Evolutionary conservation across 2,797 vertebrate genomes (phyloP).

Genomic region (Centropyge bicolor): DNA sequence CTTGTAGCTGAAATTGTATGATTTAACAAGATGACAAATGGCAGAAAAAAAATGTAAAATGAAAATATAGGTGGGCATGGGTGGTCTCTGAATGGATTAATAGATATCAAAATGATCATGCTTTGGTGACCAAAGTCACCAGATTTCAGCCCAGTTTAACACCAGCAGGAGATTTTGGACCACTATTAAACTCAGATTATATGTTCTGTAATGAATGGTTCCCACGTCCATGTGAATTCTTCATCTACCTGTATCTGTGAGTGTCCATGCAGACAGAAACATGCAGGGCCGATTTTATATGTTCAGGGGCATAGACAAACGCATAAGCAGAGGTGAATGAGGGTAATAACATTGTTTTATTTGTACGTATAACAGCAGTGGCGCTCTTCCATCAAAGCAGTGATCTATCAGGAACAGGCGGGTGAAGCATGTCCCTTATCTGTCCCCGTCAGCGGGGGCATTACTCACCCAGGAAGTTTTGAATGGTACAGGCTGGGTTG

Average conservation of each 20-base stretch:
- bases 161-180: not conserved
- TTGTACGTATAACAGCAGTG: conserved; percentile 90
- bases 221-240: not conserved
- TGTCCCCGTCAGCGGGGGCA: conserved; percentile 93
- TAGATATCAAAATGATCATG: not conserved
- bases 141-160: not conserved
- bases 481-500: conserved; percentile 87
- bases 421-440: conserved; percentile 95
- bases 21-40: not conserved
- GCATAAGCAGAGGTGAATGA: conserved; percentile 39
- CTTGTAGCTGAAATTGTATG: not conserved
- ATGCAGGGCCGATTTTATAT: conserved; percentile 13
- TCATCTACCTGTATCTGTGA: not conserved
- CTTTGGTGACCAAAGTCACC: not conserved
- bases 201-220: too few species aligned
- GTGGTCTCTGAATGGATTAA: not conserved
- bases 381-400: conserved; percentile 91
- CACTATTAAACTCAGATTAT: not conserved
- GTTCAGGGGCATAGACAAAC: not conserved
- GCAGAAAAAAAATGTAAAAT: not conserved
- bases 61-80: not conserved
- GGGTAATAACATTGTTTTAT: conserved; percentile 84
- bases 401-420: conserved; percentile 93
- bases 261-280: not conserved
- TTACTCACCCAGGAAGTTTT: conserved; percentile 94